Conservation (phyloP, 2,888 invertebrate species). For the Horisme vitalbata region DNA sequence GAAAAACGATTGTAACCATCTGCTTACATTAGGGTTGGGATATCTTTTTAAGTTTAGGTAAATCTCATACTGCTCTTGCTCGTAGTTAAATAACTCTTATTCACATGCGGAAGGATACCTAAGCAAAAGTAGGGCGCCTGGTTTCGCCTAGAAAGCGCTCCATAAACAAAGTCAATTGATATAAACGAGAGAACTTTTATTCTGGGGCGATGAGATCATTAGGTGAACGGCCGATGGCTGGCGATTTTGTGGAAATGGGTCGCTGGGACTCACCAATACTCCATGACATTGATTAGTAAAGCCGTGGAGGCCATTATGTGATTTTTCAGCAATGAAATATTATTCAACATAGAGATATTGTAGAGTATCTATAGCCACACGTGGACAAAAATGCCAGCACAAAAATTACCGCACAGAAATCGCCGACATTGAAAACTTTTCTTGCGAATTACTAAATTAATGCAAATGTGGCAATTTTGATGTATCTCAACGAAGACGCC, state of each 20-base stretch:
- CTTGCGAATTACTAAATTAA: too few relatives aligned
- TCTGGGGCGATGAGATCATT: conserved; percentile 77
- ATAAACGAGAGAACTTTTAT: conserved; percentile 73
- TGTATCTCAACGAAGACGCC: too few relatives aligned
- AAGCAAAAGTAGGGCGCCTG: conserved; percentile 64
- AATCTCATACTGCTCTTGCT: too few relatives aligned
- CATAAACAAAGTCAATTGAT: conserved; percentile 76
- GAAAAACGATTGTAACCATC: too few relatives aligned
- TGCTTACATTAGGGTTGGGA: too few relatives aligned
- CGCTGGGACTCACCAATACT: conserved; percentile 53
- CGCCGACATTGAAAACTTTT: too few relatives aligned
- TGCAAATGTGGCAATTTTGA: too few relatives aligned
- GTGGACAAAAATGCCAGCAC: too few relatives aligned
- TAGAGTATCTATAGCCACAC: too few relatives aligned
- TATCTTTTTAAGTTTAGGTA: too few relatives aligned
- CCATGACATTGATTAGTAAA: conserved; percentile 62
- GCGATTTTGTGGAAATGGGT: conserved; percentile 60
- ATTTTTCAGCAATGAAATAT: background rate
- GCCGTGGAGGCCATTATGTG: background rate
- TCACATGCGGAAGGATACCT: conserved; percentile 49
- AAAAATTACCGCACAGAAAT: too few relatives aligned
- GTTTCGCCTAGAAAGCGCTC: conserved; percentile 67
- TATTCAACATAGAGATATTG: too few relatives aligned
- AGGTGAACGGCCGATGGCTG: conserved; percentile 70
- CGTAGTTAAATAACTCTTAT: conserved; percentile 26